Evolutionary conservation across 2,888 invertebrate species (phyloP), one percentile per base, ranked within the genome.

Genomic region (Aporophyla lueneburgensis): DNA sequence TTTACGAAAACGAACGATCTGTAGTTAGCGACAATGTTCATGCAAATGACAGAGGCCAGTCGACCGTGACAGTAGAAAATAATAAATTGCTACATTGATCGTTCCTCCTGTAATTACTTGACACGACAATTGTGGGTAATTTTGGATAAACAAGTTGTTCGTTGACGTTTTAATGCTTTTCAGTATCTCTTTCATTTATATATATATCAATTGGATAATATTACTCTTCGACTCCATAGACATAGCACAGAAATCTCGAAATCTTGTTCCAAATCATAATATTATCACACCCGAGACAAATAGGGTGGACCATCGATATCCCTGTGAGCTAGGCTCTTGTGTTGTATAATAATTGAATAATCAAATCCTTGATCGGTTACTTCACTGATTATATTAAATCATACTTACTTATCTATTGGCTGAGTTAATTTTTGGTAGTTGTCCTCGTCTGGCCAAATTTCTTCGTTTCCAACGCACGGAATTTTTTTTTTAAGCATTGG

Each of bases 51-150:
- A 54, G 77, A 43, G 21, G 1, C 33, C 74, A 85, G 62, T 85
- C 67, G 76, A 76, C 74, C 69, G 53, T 63, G 40, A 85, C 76
- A 85, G 24, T 87, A 87, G 88, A 87, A 87, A 87, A 83, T 79
- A 71, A 65, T 85, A 86, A 85, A 85, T 72, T 81, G 69, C 72
- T 51, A 65, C 73, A 77, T 81, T 72, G 75, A 63, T 66, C 71
- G 73, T 46, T 63, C 33, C 24, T 24, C 46, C 27, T 68, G 27
- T 71, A 83, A 83, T 83, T 85, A 72, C 14, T n/a, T 51, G 61
- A 62, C 68, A 74, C 71, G 71, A 21, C 43, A 59, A 27, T 77
- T 19, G 78, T 73, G 19, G 59, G 56, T 77, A 49, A 66, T 66
- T 81, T 85, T 58, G 68, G 68, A 62, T 61, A 51, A n/a, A 10